These are phyloP conservation scores for Halocynthia roretzi DNA, from an alignment of 23 tunicate species.

Conservation along the genomic window DNA sequence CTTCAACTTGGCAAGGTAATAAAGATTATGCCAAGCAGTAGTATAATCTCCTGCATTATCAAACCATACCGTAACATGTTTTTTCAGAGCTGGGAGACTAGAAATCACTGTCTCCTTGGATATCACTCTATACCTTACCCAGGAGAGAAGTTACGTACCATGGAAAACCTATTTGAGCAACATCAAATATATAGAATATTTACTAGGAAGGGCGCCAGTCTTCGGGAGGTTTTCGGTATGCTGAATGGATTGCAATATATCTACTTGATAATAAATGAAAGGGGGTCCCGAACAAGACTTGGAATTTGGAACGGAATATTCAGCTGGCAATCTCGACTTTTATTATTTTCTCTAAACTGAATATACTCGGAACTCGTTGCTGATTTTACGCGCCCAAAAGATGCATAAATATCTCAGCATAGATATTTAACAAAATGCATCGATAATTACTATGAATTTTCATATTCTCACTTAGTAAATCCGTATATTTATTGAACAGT, in stretches of 20 bases:
- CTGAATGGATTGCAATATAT: not conserved
- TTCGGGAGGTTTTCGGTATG: slow-evolving; percentile 6
- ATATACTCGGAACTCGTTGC: no score
- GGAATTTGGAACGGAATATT: no score
- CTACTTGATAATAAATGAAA: not conserved
- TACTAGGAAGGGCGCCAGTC: slow-evolving; percentile 3
- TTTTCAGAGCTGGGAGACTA: slow-evolving; percentile 9
- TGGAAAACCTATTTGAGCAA: slow-evolving; percentile 1
- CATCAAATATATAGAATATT: slow-evolving; percentile 1
- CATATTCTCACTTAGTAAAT: no score
- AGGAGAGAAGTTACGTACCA: not conserved
- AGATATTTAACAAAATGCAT: no score
- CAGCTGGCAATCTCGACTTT: no score
- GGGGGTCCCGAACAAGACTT: no score
- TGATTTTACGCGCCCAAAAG: no score
- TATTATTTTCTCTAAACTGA: no score
- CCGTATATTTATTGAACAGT: no score
- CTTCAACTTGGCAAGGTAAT: slow-evolving; percentile 13
- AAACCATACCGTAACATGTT: not conserved
- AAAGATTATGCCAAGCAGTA: not conserved
- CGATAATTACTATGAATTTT: no score
- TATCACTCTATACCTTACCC: not conserved
- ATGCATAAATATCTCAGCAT: no score
- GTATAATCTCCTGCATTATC: not conserved
- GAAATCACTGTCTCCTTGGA: not conserved